Percentiles rank a stretch among this genome's conserved stretches.
phyloP scores from a whole-genome alignment of 1,140 invertebrate genomes.

The Leptonema lineaticorne region DNA sequence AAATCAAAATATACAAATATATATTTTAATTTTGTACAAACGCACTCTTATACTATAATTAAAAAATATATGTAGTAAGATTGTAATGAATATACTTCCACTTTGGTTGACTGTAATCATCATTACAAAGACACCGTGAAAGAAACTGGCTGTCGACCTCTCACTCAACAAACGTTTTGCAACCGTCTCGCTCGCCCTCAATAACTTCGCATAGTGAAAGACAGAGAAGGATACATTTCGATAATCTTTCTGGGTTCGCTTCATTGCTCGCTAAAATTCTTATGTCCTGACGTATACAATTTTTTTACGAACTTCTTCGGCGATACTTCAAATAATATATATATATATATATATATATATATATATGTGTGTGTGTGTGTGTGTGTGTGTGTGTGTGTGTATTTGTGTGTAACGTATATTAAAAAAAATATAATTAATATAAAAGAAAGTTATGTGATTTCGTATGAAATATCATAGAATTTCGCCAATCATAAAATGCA shows the following conservation, averaged over 20 bases:
- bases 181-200: conserved; percentile 1
- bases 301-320: conserved; percentile 13
- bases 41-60: too few species aligned
- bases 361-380: not conserved
- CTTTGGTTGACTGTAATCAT: conserved; percentile 24
- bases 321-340: conserved; percentile 20
- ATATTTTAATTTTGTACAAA: too few species aligned
- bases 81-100: too few species aligned
- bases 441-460: too few species aligned
- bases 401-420: too few species aligned
- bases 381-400: not conserved
- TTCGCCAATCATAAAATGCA: too few species aligned
- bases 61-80: too few species aligned
- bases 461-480: too few species aligned
- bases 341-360: not conserved
- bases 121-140: conserved; percentile 42
- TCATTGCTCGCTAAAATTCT: conserved; percentile 40
- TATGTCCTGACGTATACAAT: conserved; percentile 41
- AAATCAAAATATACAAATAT: too few species aligned
- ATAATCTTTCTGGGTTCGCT: conserved; percentile 11
- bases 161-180: conserved; percentile 36
- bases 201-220: not conserved
- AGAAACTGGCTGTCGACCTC: conserved; percentile 42
- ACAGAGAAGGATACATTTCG: not conserved
- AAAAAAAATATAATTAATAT: too few species aligned